Base-by-base conservation (phyloP, 2,797 vertebrate species). In the Oophaga sylvatica region DNA sequence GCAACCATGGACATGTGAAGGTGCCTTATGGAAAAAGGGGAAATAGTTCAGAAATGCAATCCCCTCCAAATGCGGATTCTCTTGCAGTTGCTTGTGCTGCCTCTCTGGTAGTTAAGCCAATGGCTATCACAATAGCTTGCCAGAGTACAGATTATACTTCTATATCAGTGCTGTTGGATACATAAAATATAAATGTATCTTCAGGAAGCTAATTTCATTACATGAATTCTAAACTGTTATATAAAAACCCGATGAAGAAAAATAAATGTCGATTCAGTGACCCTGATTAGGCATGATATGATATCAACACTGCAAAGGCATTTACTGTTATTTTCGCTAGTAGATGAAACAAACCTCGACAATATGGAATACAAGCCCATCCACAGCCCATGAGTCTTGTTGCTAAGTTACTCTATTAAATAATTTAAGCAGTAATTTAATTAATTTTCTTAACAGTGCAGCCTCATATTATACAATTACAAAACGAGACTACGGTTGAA, bases 381-480 rank as follows among this genome's bases (percentile, higher is more conserved):
- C 65, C 83, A 31, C 62, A 83, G 48, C 73, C 48, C n/a, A 59
- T 17, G 16, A 57, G 48, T 79, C 73, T 63, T 83, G 63, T 87
- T 88, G 63, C 29, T 63, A 70, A 80, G 31, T 80, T 80, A 75
- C 57, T 5, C 60, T 82, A 83, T 77, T 84, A 88, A 80, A 88
- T 88, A 71, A 88, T 83, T 84, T 89, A 86, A 86, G 88, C 88
- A 89, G 88, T 94, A 92, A 95, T 90, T 17, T 91, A 92, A 89
- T 91, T 91, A 92, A 71, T 91, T 90, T 91, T 93, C 91, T 93
- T 94, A 95, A 92, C 96, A 99, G 98, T 99, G 92, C 97, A 97
- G 95, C 98, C 98, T 91, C 98, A 98, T 90, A 99, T 99, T 94
- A 97, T 96, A 91, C 96, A 96, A 93, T 96, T 99, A 92, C 96